Evolutionary conservation across 2,113 vertebrate species (phyloP).

Genomic region (Rhinoderma darwinii): DNA sequence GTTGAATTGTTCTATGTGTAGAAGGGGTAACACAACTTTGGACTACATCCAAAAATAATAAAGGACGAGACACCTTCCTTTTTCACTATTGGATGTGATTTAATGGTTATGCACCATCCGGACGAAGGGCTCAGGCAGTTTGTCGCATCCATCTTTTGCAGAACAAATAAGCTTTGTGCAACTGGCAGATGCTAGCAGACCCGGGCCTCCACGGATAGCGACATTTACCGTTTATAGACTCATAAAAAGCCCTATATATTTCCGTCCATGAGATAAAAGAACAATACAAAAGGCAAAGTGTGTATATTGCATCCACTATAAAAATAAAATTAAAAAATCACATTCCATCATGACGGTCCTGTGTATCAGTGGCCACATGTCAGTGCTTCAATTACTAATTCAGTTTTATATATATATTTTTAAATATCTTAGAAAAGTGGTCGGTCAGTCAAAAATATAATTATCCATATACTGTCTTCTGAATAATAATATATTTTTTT

Average conservation of each 20-base stretch:
- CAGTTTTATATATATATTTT: too few species aligned
- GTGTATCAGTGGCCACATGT: neutral
- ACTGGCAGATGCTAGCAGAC: slow-evolving; percentile 46
- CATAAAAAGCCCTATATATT: slow-evolving; percentile 44
- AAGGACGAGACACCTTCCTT: slow-evolving; percentile 5
- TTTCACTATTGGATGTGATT: slow-evolving; percentile 12
- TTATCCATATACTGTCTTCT: neutral
- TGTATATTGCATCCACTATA: slow-evolving; percentile 3
- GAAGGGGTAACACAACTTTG: slow-evolving; percentile 10
- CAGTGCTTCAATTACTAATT: neutral
- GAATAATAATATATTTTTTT: neutral
- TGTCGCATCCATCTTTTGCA: slow-evolving; percentile 42
- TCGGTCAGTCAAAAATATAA: neutral
- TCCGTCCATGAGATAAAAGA: slow-evolving; percentile 19
- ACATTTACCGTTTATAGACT: slow-evolving; percentile 44
- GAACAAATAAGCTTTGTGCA: slow-evolving; percentile 52
- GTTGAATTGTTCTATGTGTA: neutral
- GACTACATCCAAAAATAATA: slow-evolving; percentile 13
- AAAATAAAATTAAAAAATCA: neutral
- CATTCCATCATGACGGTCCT: neutral
- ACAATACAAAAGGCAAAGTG: slow-evolving; percentile 5
- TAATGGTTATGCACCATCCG: slow-evolving; percentile 23
- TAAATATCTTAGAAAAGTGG: too few species aligned
- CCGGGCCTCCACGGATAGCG: neutral
- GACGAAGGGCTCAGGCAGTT: slow-evolving; percentile 4